Conservation (phyloP, 30 jellyfish, hydroid and myxozoan species). For the Hydra vulgaris region DNA sequence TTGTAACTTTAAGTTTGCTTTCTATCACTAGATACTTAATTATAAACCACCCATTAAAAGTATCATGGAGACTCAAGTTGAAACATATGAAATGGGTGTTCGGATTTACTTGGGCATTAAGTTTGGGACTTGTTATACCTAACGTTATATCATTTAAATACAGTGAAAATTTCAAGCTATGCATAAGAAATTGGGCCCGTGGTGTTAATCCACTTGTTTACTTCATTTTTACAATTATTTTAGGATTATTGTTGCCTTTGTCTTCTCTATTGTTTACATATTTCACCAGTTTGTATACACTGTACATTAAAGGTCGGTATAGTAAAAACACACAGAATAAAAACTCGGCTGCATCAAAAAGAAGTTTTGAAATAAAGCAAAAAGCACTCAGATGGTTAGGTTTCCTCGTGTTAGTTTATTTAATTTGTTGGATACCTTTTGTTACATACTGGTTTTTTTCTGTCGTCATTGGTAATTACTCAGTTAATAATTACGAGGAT, state of each 20-base stretch:
- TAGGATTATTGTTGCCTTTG: conserved; percentile 58
- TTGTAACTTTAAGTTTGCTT: conserved; percentile 58
- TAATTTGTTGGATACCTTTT: conserved; percentile 80
- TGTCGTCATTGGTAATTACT: conserved; percentile 39
- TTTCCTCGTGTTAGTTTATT: conserved; percentile 46
- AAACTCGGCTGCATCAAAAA: conserved; percentile 26
- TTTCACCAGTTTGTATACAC: conserved; percentile 63
- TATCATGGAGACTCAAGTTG: conserved; percentile 46
- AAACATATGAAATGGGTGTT: neutral
- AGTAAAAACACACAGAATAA: conserved; percentile 23
- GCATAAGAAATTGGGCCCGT: conserved; percentile 80
- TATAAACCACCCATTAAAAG: conserved; percentile 74
- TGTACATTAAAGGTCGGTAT: conserved; percentile 44
- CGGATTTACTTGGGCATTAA: conserved; percentile 45
- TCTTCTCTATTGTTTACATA: conserved; percentile 70
- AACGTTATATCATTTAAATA: conserved; percentile 64
- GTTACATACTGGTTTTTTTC: conserved; percentile 82
- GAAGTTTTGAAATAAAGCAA: conserved; percentile 35
- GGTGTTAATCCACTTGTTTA: conserved; percentile 57
- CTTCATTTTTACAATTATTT: conserved; percentile 47
- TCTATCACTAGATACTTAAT: conserved; percentile 68
- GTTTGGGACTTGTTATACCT: conserved; percentile 51
- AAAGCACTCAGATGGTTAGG: conserved; percentile 61
- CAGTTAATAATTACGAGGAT: conserved; percentile 27
- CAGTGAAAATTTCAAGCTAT: conserved; percentile 37